Conservation (phyloP, 2,888 invertebrate genomes). For the Cheilosia variabilis region DNA sequence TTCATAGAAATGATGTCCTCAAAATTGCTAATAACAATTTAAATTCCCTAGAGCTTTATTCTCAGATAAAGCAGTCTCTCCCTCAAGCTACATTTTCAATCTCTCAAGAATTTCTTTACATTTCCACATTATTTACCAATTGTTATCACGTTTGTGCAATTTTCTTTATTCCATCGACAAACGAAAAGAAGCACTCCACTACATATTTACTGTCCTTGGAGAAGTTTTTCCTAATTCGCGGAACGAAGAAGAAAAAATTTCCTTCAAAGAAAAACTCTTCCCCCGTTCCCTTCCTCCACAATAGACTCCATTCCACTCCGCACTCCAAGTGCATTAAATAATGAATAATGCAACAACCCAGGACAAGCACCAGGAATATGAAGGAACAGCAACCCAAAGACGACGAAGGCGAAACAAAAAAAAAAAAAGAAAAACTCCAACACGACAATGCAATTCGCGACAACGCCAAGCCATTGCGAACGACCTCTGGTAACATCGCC, state of each 20-base stretch:
- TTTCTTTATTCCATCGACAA: conserved; percentile 11
- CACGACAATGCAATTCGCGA: conserved; percentile 63
- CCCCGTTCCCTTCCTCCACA: conserved; percentile 2
- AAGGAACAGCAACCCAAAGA: conserved; percentile 6
- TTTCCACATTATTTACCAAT: conserved; percentile 31
- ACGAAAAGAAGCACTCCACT: not conserved
- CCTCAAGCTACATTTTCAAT: too few relatives aligned
- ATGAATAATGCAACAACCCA: conserved; percentile 64
- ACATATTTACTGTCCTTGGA: conserved; percentile 2
- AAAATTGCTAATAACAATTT: too few relatives aligned
- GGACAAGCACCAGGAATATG: conserved; percentile 15
- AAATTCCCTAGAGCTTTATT: too few relatives aligned
- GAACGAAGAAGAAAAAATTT: conserved; percentile 2
- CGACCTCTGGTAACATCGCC: conserved; percentile 45
- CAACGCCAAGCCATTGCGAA: conserved; percentile 49
- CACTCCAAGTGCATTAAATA: conserved; percentile 45
- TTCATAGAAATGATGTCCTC: too few relatives aligned
- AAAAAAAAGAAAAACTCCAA: not conserved
- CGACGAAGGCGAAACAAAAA: not conserved
- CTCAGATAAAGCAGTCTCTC: too few relatives aligned
- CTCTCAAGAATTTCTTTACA: too few relatives aligned
- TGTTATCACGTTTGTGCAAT: conserved; percentile 50
- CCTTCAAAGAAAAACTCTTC: conserved; percentile 34
- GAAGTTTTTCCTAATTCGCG: conserved; percentile 33
- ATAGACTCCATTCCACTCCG: not conserved